A percentile compares a stretch with the other conserved stretches of the same genome.
Evolutionary conservation across 2,888 invertebrate species (phyloP).

Genomic region (Geophilus truncorum): DNA sequence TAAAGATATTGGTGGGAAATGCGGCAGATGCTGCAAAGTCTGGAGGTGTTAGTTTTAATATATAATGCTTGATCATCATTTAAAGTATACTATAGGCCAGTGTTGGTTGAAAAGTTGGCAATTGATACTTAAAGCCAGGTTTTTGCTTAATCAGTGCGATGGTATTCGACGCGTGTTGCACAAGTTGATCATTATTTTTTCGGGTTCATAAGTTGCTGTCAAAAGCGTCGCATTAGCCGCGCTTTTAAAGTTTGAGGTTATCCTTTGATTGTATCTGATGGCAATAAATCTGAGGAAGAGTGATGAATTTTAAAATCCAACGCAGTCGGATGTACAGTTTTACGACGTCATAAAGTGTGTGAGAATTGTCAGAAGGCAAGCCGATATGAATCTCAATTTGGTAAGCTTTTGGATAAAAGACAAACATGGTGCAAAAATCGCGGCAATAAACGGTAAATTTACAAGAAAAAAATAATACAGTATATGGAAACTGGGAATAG

Average conservation of each 20-base stretch:
- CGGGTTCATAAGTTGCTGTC: background rate
- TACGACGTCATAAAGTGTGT: slow-evolving; percentile 10
- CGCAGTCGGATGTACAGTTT: slow-evolving; percentile 15
- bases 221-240: background rate
- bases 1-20: slow-evolving; percentile 3
- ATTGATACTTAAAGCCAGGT: background rate
- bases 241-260: background rate
- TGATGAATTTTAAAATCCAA: slow-evolving; percentile 25
- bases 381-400: slow-evolving; percentile 17
- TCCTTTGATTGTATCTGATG: slow-evolving; percentile 27
- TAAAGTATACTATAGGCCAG: background rate
- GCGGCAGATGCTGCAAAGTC: background rate
- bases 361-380: background rate
- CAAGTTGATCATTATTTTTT: background rate
- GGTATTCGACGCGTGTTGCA: background rate
- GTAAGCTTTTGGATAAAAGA: background rate
- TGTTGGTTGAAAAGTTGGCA: background rate
- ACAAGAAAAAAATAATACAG: no score
- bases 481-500: no score
- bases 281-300: slow-evolving; percentile 22
- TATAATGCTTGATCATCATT: slow-evolving; percentile 11
- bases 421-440: background rate
- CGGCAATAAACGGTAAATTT: background rate
- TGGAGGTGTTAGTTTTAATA: slow-evolving; percentile 5
- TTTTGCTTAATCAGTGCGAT: background rate